phyloP scores from a whole-genome alignment of 2,888 invertebrate genomes.

The Rhagium mordax region DNA sequence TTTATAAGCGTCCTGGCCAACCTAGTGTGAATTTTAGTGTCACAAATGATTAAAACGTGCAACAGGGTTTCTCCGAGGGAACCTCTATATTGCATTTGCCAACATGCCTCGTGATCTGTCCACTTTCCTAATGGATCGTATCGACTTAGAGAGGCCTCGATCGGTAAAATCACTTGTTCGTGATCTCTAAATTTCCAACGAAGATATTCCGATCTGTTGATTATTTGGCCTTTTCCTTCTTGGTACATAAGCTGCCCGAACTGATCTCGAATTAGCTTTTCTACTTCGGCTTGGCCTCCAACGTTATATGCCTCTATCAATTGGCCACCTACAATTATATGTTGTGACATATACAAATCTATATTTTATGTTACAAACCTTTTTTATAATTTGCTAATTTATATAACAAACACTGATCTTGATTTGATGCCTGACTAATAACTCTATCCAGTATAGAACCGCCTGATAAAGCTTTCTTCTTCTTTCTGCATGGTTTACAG shows the following conservation, averaged over 20 bases:
- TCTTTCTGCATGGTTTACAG: conserved; percentile 69
- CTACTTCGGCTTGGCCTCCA: conserved; percentile 88
- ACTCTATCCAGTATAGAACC: conserved; percentile 92
- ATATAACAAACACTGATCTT: conserved; percentile 90
- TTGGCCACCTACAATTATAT: conserved; percentile 78
- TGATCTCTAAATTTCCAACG: conserved; percentile 92
- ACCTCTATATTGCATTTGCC: conserved; percentile 98
- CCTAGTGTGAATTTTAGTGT: conserved; percentile 85
- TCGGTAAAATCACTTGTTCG: conserved; percentile 88
- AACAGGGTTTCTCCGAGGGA: conserved; percentile 95
- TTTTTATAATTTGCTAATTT: conserved; percentile 92
- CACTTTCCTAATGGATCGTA: conserved; percentile 92
- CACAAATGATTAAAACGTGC: conserved; percentile 95
- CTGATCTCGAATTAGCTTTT: conserved; percentile 88
- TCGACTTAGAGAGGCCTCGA: conserved; percentile 87
- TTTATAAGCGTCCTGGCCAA: conserved; percentile 92
- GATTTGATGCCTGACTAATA: conserved; percentile 89
- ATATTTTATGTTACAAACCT: conserved; percentile 70
- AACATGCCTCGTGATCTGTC: conserved; percentile 94
- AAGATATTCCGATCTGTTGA: conserved; percentile 90
- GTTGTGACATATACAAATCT: conserved; percentile 16
- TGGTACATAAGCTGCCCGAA: conserved; percentile 92
- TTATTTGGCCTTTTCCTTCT: conserved; percentile 86
- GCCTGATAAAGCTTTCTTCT: conserved; percentile 70
- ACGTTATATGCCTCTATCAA: conserved; percentile 89